Percentiles rank a stretch among this genome's conserved stretches.
Conservation (phyloP, 2,888 invertebrate species). For the Mayetiola destructor region DNA sequence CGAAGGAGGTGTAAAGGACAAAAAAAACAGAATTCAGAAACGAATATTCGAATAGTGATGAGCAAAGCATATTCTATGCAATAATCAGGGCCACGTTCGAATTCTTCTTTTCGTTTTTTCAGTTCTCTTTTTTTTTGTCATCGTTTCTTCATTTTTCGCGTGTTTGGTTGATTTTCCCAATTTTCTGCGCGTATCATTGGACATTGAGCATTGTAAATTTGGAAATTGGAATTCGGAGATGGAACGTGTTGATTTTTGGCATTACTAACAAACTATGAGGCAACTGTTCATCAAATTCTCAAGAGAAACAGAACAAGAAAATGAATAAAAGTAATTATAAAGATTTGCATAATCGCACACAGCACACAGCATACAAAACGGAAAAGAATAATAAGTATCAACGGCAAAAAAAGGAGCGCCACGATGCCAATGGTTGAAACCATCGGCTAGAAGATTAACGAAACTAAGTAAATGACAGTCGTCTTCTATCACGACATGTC, state of each 20-base stretch:
- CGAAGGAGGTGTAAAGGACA: neutral
- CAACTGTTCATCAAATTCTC: neutral
- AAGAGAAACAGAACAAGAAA: no score
- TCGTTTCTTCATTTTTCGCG: neutral
- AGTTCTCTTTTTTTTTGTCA: neutral
- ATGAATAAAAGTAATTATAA: slow-evolving; percentile 6
- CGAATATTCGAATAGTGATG: slow-evolving; percentile 9
- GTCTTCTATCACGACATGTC: no score
- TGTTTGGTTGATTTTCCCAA: neutral
- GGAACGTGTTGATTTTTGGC: neutral
- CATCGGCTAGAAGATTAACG: no score
- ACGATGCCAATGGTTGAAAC: no score
- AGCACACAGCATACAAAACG: slow-evolving; percentile 5
- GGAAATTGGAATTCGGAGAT: neutral
- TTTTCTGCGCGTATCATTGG: neutral
- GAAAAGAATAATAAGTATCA: neutral
- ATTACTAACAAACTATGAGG: neutral
- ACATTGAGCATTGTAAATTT: neutral
- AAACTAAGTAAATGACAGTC: no score
- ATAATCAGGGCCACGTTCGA: slow-evolving; percentile 5
- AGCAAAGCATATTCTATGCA: neutral
- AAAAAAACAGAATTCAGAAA: neutral
- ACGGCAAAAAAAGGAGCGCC: neutral
- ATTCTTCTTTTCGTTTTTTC: neutral
- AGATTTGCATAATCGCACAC: slow-evolving; percentile 12